Evolutionary conservation across 2,797 vertebrate species (phyloP).

Genomic region (Morelia viridis): DNA sequence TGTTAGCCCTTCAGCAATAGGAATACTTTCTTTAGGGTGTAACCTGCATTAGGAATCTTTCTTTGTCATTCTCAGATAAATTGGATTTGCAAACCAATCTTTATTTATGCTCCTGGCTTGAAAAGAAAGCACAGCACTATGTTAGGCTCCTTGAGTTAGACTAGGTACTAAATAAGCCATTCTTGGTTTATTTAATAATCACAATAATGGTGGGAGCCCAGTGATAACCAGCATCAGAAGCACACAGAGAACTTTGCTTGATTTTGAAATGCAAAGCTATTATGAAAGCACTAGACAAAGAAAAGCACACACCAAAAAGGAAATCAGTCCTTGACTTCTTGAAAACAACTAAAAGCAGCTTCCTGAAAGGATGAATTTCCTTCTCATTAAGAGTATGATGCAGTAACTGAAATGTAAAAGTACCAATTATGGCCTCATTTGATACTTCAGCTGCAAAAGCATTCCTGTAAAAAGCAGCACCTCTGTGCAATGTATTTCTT

Average conservation of each 20-base stretch:
- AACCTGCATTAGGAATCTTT: background rate
- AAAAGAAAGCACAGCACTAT: background rate
- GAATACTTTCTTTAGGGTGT: background rate
- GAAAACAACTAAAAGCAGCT: constrained; percentile 40
- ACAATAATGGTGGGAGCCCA: background rate
- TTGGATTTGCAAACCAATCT: background rate
- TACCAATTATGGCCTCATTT: constrained; percentile 31
- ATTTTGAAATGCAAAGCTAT: background rate
- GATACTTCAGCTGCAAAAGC: constrained; percentile 52
- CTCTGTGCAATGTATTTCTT: background rate
- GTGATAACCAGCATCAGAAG: background rate
- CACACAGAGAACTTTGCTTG: background rate
- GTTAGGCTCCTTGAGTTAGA: background rate
- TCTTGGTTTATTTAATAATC: background rate
- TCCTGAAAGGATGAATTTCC: constrained; percentile 57
- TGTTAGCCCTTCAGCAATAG: background rate
- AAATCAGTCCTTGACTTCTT: constrained; percentile 30
- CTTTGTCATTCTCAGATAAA: background rate
- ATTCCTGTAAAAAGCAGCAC: background rate
- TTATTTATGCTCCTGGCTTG: background rate
- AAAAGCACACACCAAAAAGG: background rate
- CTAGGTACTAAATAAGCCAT: background rate
- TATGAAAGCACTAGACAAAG: background rate
- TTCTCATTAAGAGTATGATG: constrained; percentile 25
- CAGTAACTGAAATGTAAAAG: constrained; percentile 31